Evolutionary conservation across 1,140 invertebrate genomes (phyloP).

Genomic region (Thaumatotibia leucotreta): DNA sequence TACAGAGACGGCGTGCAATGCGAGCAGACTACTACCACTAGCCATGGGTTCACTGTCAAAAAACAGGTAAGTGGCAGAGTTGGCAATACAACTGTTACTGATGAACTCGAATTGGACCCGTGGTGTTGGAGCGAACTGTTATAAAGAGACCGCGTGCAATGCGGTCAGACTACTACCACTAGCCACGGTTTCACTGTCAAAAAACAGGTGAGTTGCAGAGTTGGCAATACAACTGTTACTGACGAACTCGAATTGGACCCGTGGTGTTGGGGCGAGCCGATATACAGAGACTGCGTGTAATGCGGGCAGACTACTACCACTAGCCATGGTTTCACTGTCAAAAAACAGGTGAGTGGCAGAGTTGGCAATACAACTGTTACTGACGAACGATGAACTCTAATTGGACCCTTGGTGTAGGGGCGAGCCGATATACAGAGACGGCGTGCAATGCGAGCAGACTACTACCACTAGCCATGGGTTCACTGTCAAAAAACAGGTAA

Average conservation of each 20-base stretch:
- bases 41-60: slow-evolving; percentile 96
- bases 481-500: too few species aligned
- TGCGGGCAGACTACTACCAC: slow-evolving; percentile 96
- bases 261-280: slow-evolving; percentile 98
- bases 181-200: slow-evolving; percentile 97
- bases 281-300: slow-evolving; percentile 92
- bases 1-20: slow-evolving; percentile 92
- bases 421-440: too few species aligned
- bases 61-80: slow-evolving; percentile 93
- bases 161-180: slow-evolving; percentile 95
- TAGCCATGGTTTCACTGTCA: slow-evolving; percentile 97
- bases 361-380: too few species aligned
- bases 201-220: slow-evolving; percentile 91
- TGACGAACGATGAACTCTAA: too few species aligned
- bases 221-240: too few species aligned
- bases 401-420: too few species aligned
- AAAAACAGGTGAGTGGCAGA: too few species aligned
- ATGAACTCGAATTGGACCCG: slow-evolving; percentile 90
- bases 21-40: slow-evolving; percentile 96
- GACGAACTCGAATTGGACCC: slow-evolving; percentile 90
- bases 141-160: slow-evolving; percentile 91
- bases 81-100: too few species aligned
- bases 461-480: too few species aligned
- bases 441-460: too few species aligned
- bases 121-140: slow-evolving; percentile 99